Evolutionary conservation across 2,888 invertebrate genomes (phyloP).

Genomic region (Euphydryas editha): DNA sequence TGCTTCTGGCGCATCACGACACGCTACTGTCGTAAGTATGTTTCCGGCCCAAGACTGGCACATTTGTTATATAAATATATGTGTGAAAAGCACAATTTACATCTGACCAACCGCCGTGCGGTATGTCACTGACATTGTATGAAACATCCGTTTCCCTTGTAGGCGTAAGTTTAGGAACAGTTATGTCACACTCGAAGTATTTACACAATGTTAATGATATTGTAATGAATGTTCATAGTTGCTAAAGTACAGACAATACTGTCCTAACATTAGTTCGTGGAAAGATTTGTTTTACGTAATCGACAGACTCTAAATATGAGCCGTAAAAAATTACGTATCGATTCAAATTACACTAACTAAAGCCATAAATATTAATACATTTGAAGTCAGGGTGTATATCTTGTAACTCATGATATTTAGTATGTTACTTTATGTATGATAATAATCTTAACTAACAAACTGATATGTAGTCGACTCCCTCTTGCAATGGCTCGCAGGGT

Average conservation of each 20-base stretch:
- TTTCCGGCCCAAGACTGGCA: not conserved
- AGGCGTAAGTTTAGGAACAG: not conserved
- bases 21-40: not conserved
- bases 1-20: too few species aligned
- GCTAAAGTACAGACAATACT: not conserved
- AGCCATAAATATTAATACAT: too few species aligned
- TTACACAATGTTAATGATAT: not conserved
- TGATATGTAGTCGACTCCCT: too few species aligned
- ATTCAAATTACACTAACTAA: too few species aligned
- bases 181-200: not conserved
- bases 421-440: too few species aligned
- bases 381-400: too few species aligned
- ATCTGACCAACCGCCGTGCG: not conserved
- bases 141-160: not conserved
- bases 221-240: not conserved
- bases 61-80: not conserved
- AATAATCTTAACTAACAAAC: too few species aligned
- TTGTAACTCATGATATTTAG: too few species aligned
- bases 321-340: too few species aligned
- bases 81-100: not conserved
- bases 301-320: too few species aligned
- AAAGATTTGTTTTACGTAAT: too few species aligned
- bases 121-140: not conserved
- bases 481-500: too few species aligned
- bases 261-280: not conserved